Evolutionary conservation across 2,797 vertebrate species (phyloP).

Genomic region (Danio kyathit): DNA sequence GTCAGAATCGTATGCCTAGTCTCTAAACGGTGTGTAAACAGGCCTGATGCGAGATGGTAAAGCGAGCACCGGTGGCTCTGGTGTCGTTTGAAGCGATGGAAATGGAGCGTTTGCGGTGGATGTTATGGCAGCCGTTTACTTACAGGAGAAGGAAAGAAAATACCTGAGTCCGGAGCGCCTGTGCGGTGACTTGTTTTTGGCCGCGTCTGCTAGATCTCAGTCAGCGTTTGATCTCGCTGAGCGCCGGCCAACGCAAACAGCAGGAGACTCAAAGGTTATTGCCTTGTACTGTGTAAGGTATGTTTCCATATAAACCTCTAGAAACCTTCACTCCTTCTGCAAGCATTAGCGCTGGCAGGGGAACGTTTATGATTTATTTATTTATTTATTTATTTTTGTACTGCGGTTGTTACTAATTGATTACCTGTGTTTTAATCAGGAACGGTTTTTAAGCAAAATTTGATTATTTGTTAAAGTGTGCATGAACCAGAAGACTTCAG

Average conservation of each 20-base stretch:
- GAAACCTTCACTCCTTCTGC: conserved; percentile 76
- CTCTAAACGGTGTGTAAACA: background rate
- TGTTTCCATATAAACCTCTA: conserved; percentile 81
- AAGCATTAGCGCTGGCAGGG: conserved; percentile 69
- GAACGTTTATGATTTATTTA: conserved; percentile 71
- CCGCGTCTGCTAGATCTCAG: conserved; percentile 77
- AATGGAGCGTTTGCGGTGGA: conserved; percentile 49
- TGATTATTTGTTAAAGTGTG: too few species aligned
- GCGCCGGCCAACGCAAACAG: conserved; percentile 82
- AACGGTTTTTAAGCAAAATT: conserved; percentile 14
- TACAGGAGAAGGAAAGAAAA: conserved; percentile 81
- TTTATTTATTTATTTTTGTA: conserved; percentile 56
- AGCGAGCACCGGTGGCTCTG: background rate
- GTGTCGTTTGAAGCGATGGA: conserved; percentile 31
- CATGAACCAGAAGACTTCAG: too few species aligned
- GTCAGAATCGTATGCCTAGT: too few species aligned
- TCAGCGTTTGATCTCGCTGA: conserved; percentile 80
- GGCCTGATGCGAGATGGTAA: background rate
- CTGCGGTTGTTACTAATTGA: conserved; percentile 69
- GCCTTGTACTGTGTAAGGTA: conserved; percentile 82
- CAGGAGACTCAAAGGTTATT: conserved; percentile 82
- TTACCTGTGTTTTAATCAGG: conserved; percentile 62
- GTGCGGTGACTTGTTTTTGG: conserved; percentile 77
- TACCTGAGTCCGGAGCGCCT: conserved; percentile 79
- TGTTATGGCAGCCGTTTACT: conserved; percentile 72